Evolutionary conservation across 2,888 invertebrate genomes (phyloP), one percentile per base, ranked within the genome.

Genomic region (Unio delphinus): DNA sequence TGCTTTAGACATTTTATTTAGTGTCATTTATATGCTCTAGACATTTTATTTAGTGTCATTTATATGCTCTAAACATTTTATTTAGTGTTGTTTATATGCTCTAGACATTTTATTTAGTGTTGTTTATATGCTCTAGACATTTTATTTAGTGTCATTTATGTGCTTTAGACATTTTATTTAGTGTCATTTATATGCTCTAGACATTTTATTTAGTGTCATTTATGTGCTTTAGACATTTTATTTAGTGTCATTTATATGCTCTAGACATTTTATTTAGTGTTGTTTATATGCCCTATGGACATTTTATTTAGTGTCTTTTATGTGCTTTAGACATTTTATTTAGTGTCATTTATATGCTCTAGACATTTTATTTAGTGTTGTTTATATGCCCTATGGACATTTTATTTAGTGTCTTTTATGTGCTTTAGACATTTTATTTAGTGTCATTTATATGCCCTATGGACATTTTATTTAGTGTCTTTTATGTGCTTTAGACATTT

Each of bases 261-360:
- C 64, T 89, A 94, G 95, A 96, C 90, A 7, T 6, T 58, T 58
- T 58, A 6, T n/a, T 58, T n/a, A 58, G n/a, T 58, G 20, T 3
- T 4, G 4, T 57, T 4, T 23, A 57, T 57, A 4, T 3, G 3
- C 3, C 2, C 4, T 57, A 57, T n/a, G n/a, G n/a, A 20, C 57
- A 20, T 57, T 57, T 57, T 23, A 57, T n/a, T 23, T n/a, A 57
- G 2, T 57, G 58, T 58, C 1, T 1, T 23, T 58, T 7, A 23
- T 58, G 1, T 8, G 23, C 7, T 23, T 11, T 58, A 61, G 5
- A 61, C 28, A 5, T 63, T 34, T 20, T 64, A 55, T 26, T 57
- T 6, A 54, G 23, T 26, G 15, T 8, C 20, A 56, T 64, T 56
- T 26, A 4, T 56, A 4, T 55, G 30, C 45, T 30, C 11, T 45